Evolutionary conservation across 1,140 invertebrate genomes (phyloP).

Genomic region (Trichonephila clavipes): DNA sequence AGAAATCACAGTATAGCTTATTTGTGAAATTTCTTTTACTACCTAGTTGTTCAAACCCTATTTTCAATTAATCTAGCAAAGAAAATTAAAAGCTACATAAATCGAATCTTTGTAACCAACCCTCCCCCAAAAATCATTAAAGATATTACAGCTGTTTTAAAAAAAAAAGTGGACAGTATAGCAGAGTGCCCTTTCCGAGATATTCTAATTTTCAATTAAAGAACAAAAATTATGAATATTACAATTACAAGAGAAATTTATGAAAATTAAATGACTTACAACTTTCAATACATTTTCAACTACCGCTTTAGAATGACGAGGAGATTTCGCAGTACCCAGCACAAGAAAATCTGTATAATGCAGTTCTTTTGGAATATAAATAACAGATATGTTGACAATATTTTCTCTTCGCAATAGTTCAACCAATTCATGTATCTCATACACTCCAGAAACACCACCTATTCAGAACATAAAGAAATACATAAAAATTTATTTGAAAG

Average conservation of each 20-base stretch:
- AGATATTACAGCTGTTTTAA: too few species aligned
- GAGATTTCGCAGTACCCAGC: constrained; percentile 87
- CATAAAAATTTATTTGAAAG: background rate
- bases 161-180: too few species aligned
- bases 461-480: background rate
- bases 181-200: too few species aligned
- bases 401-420: constrained; percentile 89
- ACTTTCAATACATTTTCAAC: constrained; percentile 88
- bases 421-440: constrained; percentile 92
- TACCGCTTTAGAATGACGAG: constrained; percentile 88
- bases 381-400: constrained; percentile 90
- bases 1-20: background rate
- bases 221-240: too few species aligned
- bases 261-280: constrained; percentile 81
- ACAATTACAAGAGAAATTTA: too few species aligned
- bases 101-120: too few species aligned
- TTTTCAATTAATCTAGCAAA: too few species aligned
- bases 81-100: too few species aligned
- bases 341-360: constrained; percentile 92
- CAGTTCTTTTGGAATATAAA: constrained; percentile 86
- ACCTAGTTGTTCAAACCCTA: background rate
- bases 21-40: background rate
- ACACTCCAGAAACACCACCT: constrained; percentile 91
- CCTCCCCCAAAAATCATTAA: too few species aligned
- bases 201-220: too few species aligned